A percentile compares a stretch with the other conserved stretches of the same genome.
These are phyloP conservation scores for Amphiprion ocellaris DNA, from an alignment of 2,113 vertebrate genomes.

Conservation along the genomic window DNA sequence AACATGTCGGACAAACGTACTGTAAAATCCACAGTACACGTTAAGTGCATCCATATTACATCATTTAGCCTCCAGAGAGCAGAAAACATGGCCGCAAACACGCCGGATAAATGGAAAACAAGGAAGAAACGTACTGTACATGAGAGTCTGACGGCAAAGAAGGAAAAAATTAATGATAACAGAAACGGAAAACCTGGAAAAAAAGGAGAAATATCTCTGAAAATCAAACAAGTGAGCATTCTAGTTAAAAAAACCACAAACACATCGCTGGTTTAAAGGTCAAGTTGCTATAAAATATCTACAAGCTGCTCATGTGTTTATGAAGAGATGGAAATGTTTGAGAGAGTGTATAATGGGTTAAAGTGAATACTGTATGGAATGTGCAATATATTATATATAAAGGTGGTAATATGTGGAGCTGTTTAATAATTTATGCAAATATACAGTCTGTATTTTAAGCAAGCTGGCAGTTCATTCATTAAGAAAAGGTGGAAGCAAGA, in stretches of 20 bases:
- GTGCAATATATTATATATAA: constrained; percentile 31
- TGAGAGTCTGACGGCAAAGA: background rate
- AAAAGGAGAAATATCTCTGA: too few species aligned
- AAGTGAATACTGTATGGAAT: constrained; percentile 35
- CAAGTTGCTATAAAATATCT: background rate
- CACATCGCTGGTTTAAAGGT: background rate
- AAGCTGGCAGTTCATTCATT: background rate
- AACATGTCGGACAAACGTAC: constrained; percentile 5
- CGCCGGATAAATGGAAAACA: too few species aligned
- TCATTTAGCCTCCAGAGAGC: background rate
- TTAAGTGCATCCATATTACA: constrained; percentile 29
- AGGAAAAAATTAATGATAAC: background rate
- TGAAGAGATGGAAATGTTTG: background rate
- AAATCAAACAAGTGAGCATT: too few species aligned
- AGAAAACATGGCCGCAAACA: background rate
- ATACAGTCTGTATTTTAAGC: background rate
- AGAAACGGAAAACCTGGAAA: too few species aligned
- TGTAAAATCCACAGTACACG: constrained; percentile 7
- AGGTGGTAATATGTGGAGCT: background rate
- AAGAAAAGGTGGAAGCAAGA: background rate
- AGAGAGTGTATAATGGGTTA: background rate
- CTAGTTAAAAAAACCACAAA: background rate
- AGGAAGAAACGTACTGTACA: background rate
- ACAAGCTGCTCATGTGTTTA: background rate
- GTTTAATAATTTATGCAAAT: background rate